These are phyloP conservation scores for human (Homo sapiens) DNA, from an alignment of 2,113 vertebrate genomes.

Conservation along the genomic window DNA sequence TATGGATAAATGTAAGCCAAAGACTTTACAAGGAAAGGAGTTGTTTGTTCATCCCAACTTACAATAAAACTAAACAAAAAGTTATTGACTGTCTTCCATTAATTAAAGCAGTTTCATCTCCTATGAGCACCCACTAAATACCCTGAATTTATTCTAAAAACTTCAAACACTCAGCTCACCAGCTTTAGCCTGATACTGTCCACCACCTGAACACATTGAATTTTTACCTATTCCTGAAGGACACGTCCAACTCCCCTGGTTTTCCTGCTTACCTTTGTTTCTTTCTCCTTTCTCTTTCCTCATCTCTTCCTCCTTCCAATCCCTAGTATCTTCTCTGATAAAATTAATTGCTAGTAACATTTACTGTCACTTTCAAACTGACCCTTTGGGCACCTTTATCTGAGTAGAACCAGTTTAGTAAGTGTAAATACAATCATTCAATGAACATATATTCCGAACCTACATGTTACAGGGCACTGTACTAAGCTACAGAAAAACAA, in stretches of 20 bases:
- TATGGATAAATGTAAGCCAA: not conserved
- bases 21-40: not conserved
- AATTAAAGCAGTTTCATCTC: not conserved
- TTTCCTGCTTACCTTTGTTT: not conserved
- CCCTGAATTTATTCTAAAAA: not conserved
- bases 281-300: not conserved
- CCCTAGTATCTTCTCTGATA: not conserved
- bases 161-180: not conserved
- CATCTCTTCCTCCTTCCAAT: not conserved
- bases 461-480: not conserved
- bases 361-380: not conserved
- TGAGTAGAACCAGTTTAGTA: not conserved
- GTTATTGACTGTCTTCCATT: not conserved
- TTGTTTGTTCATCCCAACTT: not conserved
- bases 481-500: conserved; percentile 3
- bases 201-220: not conserved
- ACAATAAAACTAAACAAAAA: conserved; percentile 26
- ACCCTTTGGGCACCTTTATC: conserved; percentile 4
- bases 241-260: rapidly evolving
- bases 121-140: not conserved
- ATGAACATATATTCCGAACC: not conserved
- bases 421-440: not conserved
- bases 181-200: not conserved
- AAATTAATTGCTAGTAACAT: not conserved
- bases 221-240: not conserved